A percentile compares a stretch with the other conserved stretches of the same genome.
phyloP scores from a whole-genome alignment of 2,113 vertebrate genomes.

The Platysteira castanea region DNA sequence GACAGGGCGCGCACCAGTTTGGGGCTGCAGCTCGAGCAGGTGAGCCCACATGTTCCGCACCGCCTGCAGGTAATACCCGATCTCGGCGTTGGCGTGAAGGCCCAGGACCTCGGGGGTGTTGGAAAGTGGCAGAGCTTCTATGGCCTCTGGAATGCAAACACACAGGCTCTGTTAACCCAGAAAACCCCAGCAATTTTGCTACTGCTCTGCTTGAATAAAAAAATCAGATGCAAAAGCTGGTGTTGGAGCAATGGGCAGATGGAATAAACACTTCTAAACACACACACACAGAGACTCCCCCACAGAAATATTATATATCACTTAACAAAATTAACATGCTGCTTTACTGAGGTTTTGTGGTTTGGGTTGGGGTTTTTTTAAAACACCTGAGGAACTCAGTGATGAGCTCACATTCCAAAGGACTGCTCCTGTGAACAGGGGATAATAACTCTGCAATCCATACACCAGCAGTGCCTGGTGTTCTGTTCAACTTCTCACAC shows the following conservation, averaged over 20 bases:
- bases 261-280: not conserved
- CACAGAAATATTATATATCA: not conserved
- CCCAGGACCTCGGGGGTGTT: slow-evolving; percentile 90
- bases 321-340: not conserved
- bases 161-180: not conserved
- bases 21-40: slow-evolving; percentile 91
- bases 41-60: slow-evolving; percentile 86
- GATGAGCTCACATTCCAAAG: not conserved
- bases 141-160: slow-evolving; percentile 76
- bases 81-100: slow-evolving; percentile 91
- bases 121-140: slow-evolving; percentile 84
- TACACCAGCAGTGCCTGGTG: not conserved
- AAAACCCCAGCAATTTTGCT: not conserved
- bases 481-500: not conserved
- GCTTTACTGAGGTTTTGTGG: not conserved
- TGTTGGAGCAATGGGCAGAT: not conserved
- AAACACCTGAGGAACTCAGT: not conserved
- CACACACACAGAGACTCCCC: not conserved
- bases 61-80: slow-evolving; percentile 89
- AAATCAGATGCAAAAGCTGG: not conserved
- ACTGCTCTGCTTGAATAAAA: not conserved
- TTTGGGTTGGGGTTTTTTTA: not conserved
- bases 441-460: fast-evolving
- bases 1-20: slow-evolving; percentile 73
- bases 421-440: not conserved